Conservation (phyloP, 2,113 vertebrate species). For the Acrocephalus arundinaceus region DNA sequence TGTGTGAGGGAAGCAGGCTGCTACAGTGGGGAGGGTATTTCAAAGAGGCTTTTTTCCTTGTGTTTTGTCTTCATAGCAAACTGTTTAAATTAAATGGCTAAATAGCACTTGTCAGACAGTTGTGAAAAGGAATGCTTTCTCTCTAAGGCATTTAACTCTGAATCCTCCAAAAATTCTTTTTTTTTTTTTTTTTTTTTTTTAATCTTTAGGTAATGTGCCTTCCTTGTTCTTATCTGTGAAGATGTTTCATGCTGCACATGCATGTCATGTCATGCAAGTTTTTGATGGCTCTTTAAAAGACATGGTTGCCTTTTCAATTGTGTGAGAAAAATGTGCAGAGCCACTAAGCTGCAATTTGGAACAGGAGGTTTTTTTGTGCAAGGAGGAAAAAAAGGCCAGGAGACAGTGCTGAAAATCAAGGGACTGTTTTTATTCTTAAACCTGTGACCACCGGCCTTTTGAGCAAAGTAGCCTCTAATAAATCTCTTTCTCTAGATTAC, state of each 20-base stretch:
- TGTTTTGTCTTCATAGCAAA: not conserved
- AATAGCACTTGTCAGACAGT: not conserved
- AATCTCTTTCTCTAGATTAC: not conserved
- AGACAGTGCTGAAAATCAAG: not conserved
- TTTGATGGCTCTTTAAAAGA: not conserved
- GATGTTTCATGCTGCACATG: not conserved
- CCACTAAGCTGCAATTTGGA: not conserved
- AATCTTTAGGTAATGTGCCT: not conserved
- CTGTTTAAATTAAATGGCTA: not conserved
- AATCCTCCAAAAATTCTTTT: not conserved
- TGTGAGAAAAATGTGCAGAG: not conserved
- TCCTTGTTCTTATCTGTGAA: not conserved
- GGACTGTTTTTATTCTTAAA: conserved; percentile 19
- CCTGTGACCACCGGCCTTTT: not conserved
- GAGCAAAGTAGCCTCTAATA: conserved; percentile 4
- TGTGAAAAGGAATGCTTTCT: not conserved
- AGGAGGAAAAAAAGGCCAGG: conserved; percentile 2
- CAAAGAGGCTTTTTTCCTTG: not conserved
- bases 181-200: not conserved
- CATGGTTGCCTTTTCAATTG: not conserved
- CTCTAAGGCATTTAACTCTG: not conserved
- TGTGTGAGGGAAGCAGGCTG: not conserved
- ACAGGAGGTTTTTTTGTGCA: not conserved
- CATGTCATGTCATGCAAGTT: not conserved
- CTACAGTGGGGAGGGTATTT: not conserved